phyloP scores from a whole-genome alignment of 2,888 invertebrate species.

The Sepiola atlantica region DNA sequence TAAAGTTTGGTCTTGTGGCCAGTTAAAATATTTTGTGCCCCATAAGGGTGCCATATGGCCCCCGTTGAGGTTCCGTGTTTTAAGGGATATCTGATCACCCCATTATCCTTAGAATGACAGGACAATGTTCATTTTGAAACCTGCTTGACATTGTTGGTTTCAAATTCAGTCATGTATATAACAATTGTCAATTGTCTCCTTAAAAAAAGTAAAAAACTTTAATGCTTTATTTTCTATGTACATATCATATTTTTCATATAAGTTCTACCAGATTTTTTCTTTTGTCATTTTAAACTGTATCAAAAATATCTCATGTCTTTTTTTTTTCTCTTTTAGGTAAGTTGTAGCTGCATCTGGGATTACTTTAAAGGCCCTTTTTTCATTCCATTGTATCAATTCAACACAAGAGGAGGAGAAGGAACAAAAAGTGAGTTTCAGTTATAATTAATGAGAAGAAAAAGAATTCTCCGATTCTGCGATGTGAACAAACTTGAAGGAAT shows the following conservation, averaged over 20 bases:
- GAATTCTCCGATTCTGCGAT: no score
- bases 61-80: no score
- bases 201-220: background rate
- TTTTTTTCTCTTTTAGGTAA: background rate
- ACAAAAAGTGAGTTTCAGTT: background rate
- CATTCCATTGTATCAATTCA: background rate
- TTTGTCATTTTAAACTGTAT: background rate
- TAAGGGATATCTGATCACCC: no score
- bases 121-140: no score
- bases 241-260: background rate
- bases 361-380: background rate
- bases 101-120: no score
- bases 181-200: background rate
- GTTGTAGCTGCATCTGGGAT: background rate
- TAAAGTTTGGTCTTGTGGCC: no score
- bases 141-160: background rate
- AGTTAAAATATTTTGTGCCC: no score
- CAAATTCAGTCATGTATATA: background rate
- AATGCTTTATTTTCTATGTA: background rate
- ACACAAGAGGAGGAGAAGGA: background rate
- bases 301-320: background rate
- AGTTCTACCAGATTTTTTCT: background rate
- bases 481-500: no score
- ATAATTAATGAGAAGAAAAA: background rate
- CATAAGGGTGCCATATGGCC: no score